Evolutionary conservation across 2,797 vertebrate genomes (phyloP).

Genomic region (Valencia hispanica): DNA sequence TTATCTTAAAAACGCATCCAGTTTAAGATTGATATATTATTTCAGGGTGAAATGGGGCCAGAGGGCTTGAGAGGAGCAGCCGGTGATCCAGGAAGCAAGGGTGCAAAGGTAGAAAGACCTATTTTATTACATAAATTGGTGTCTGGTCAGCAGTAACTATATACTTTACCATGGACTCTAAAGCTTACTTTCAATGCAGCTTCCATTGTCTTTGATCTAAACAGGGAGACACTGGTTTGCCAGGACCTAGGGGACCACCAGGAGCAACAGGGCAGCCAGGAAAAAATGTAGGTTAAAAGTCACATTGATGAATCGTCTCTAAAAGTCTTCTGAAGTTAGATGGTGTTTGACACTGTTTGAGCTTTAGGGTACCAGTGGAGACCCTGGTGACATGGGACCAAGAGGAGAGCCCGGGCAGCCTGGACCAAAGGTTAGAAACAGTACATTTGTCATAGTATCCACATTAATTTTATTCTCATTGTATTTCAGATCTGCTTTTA

Average conservation of each 20-base stretch:
- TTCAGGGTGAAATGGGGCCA: constrained; percentile 81
- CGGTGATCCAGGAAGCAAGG: constrained; percentile 79
- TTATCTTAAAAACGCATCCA: neutral
- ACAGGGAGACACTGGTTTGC: constrained; percentile 92
- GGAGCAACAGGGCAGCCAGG: constrained; percentile 85
- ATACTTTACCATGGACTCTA: neutral
- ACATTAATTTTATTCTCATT: neutral
- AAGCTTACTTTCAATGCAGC: neutral
- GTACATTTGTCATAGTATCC: neutral
- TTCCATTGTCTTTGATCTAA: constrained; percentile 22
- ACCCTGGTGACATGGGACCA: constrained; percentile 89
- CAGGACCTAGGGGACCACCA: constrained; percentile 89
- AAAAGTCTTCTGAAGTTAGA: neutral
- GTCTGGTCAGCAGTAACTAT: neutral
- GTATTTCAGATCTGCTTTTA: neutral
- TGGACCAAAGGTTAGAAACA: constrained; percentile 86
- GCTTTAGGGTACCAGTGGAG: constrained; percentile 88
- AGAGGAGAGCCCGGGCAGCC: constrained; percentile 86
- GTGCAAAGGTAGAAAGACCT: constrained; percentile 72
- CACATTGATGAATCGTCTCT: neutral
- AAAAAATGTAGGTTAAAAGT: constrained; percentile 83
- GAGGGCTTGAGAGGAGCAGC: constrained; percentile 79
- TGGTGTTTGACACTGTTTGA: constrained; percentile 27
- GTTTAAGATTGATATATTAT: constrained; percentile 30
- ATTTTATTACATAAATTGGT: neutral